These are phyloP conservation scores for Zaprionus davidi DNA, from an alignment of 1,140 invertebrate species.

Conservation along the genomic window DNA sequence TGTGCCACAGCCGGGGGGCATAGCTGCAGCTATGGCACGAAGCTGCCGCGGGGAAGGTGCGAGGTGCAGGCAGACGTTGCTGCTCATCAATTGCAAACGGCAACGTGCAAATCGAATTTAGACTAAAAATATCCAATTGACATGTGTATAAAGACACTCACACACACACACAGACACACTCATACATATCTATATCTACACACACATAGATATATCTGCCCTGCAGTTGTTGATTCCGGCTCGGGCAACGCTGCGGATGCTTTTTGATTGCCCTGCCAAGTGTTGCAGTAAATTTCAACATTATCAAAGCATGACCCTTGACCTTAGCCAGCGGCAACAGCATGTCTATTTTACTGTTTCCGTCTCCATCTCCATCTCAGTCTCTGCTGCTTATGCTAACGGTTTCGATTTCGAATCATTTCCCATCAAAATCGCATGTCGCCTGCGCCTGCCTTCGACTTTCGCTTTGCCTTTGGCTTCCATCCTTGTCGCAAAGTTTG, in stretches of 20 bases:
- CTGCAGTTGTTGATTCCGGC: constrained; percentile 1
- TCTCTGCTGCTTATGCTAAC: neutral
- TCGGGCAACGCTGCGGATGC: constrained; percentile 22
- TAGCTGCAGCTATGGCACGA: constrained; percentile 37
- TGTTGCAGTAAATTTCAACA: constrained; percentile 77
- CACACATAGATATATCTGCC: neutral
- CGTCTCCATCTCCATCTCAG: neutral
- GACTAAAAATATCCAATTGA: constrained; percentile 31
- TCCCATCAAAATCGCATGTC: constrained; percentile 78
- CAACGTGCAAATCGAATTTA: constrained; percentile 55
- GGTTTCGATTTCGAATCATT: constrained; percentile 66
- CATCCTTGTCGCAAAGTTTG: constrained; percentile 77
- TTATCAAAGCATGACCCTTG: constrained; percentile 71
- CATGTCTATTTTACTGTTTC: constrained; percentile 49
- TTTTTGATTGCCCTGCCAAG: constrained; percentile 53
- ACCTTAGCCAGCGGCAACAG: constrained; percentile 67
- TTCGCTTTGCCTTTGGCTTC: neutral
- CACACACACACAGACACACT: neutral
- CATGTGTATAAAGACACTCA: neutral
- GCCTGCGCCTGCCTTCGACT: constrained; percentile 32
- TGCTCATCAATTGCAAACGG: constrained; percentile 43
- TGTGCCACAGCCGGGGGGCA: constrained; percentile 11
- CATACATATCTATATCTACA: neutral
- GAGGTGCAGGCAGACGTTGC: constrained; percentile 35
- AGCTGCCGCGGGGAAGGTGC: constrained; percentile 44